These are phyloP conservation scores for Paguma larvata DNA, from an alignment of 2,797 vertebrate genomes.

Conservation along the genomic window DNA sequence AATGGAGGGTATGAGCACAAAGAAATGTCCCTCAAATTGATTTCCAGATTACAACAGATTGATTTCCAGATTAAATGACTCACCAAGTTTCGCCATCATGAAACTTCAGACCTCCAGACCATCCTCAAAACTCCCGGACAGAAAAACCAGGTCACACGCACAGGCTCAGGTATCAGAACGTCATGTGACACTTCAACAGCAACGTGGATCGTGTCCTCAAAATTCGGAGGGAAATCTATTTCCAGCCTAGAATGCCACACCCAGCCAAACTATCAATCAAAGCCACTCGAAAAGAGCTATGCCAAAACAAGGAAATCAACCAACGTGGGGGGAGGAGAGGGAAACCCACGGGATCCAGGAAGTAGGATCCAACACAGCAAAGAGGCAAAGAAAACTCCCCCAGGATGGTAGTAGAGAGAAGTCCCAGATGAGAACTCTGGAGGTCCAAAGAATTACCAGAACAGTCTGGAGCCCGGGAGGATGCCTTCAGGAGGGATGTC, in stretches of 20 bases:
- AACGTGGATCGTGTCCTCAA: neutral
- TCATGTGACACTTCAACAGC: slow-evolving; percentile 18
- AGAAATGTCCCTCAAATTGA: neutral
- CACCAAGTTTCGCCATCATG: neutral
- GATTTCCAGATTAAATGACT: neutral
- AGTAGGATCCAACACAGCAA: neutral
- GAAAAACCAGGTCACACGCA: neutral
- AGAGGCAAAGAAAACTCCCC: neutral
- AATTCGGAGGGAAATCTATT: neutral
- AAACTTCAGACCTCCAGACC: neutral
- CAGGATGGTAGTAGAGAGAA: neutral
- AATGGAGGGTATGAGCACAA: neutral
- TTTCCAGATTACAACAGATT: slow-evolving; percentile 40
- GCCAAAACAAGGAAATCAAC: neutral
- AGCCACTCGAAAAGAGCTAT: neutral
- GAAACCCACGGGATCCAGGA: neutral
- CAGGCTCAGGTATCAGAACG: neutral
- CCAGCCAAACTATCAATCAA: neutral
- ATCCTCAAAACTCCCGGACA: neutral
- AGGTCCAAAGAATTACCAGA: neutral
- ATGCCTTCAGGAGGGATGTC: neutral
- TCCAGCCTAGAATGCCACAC: neutral
- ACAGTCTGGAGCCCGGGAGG: neutral
- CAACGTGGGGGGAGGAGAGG: neutral
- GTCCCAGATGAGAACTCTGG: neutral